Base-by-base conservation (phyloP, 2,113 vertebrate genomes). In the Plectropomus leopardus region DNA sequence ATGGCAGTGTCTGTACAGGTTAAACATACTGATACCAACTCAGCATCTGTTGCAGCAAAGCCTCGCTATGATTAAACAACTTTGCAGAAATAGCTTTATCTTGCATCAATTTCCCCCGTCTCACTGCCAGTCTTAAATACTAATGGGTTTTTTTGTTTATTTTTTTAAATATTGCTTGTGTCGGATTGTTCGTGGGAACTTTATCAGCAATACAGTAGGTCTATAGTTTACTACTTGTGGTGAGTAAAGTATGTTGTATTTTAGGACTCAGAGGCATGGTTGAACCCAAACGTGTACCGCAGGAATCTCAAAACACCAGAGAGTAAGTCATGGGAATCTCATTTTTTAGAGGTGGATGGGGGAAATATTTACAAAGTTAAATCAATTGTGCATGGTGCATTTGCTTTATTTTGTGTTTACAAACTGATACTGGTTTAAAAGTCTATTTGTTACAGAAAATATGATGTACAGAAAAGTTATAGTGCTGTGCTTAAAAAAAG, bases 171-270 rank as follows among this genome's bases (percentile, higher is more conserved):
- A 57, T 48, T 61, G 78, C 68, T 72, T 7, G 32, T 72, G 57
- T 81, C 30, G 76, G 60, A 66, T 82, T 78, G 30, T 81, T 80
- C 64, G 47, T 94, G 93, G 91, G 90, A 93, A 94, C 88, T 68
- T 23, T 15, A 50, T 69, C 60, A 76, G 34, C 32, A 44, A 68
- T 51, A 54, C n/a, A 42, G 24, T 53, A 11, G 30, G 66, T 77
- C 60, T 53, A 47, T 73, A 53, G 78, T 76, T 84, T 72, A 57
- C 50, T 78, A 67, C 76, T 77, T 78, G 86, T 83, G 87, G 89
- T 85, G 17, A 85, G 55, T 61, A 55, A 59, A 65, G 67, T 50
- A 78, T 58, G 77, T 71, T 72, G 32, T 92, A 92, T 93, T 93
- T 92, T 89, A 91, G 84, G 84, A 86, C 66, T 64, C 50, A 10